Percentiles rank a stretch among this genome's conserved stretches.
Conservation (phyloP, 2,888 invertebrate species). For the Pyrochroa serraticornis region DNA sequence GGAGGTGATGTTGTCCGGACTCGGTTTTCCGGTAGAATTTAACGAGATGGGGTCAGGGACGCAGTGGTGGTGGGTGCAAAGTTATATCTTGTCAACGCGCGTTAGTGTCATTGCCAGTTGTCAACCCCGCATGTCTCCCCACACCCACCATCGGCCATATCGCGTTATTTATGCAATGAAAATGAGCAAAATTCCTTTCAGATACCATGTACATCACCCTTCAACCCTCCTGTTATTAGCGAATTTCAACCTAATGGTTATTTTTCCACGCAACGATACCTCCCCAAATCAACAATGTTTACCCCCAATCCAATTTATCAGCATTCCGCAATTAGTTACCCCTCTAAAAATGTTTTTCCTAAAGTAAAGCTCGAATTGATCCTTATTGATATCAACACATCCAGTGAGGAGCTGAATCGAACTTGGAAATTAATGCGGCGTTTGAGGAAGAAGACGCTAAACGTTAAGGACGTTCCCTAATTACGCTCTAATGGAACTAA, state of each 20-base stretch:
- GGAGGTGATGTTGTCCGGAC: slow-evolving; percentile 6
- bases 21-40: slow-evolving; percentile 13
- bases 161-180: slow-evolving; percentile 33
- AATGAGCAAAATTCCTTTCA: slow-evolving; percentile 31
- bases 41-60: slow-evolving; percentile 22
- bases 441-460: slow-evolving; percentile 29
- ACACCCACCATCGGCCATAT: slow-evolving; percentile 26
- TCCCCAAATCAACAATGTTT: neutral
- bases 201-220: slow-evolving; percentile 7
- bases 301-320: too few species aligned
- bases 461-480: slow-evolving; percentile 36
- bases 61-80: slow-evolving; percentile 31
- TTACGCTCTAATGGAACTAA: slow-evolving; percentile 38
- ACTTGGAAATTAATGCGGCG: slow-evolving; percentile 4
- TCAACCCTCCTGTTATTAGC: too few species aligned
- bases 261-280: neutral
- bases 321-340: too few species aligned
- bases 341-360: too few species aligned
- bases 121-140: slow-evolving; percentile 31
- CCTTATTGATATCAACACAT: too few species aligned
- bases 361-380: too few species aligned
- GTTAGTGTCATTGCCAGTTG: slow-evolving; percentile 48
- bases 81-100: slow-evolving; percentile 46
- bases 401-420: too few species aligned
- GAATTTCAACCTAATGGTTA: neutral